Percentiles rank a stretch among this genome's conserved stretches.
Evolutionary conservation across 2,113 vertebrate species (phyloP).

Genomic region (Ammodytes dubius): DNA sequence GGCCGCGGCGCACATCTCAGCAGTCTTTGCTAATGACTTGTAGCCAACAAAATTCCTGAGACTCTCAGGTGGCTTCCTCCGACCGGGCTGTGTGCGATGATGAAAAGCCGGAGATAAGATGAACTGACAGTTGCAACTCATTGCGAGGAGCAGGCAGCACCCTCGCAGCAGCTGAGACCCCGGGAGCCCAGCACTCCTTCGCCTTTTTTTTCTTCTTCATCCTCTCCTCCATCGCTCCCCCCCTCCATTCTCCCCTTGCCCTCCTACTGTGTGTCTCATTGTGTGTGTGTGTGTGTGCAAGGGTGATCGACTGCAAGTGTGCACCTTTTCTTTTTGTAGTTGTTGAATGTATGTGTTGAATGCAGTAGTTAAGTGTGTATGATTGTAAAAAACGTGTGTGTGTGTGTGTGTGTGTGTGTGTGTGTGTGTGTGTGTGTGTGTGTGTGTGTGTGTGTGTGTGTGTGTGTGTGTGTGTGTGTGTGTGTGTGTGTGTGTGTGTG

Average conservation of each 20-base stretch:
- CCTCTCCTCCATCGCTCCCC: slow-evolving; percentile 64
- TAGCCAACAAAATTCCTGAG: slow-evolving; percentile 92
- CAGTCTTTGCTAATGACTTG: slow-evolving; percentile 94
- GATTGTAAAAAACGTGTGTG: slow-evolving; percentile 20
- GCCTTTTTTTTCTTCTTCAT: slow-evolving; percentile 51
- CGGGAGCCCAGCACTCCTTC: slow-evolving; percentile 80
- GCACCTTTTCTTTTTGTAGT: slow-evolving; percentile 4
- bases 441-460: slow-evolving; percentile 9
- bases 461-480: slow-evolving; percentile 40
- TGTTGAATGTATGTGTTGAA: slow-evolving; percentile 16
- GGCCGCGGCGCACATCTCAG: slow-evolving; percentile 83
- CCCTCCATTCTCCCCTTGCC: slow-evolving; percentile 69
- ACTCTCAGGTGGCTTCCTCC: slow-evolving; percentile 97
- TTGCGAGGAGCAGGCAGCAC: slow-evolving; percentile 92
- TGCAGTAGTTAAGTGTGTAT: slow-evolving; percentile 30
- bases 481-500: neutral
- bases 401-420: slow-evolving; percentile 42
- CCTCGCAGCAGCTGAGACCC: slow-evolving; percentile 96
- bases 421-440: slow-evolving; percentile 5
- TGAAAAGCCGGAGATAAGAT: slow-evolving; percentile 99
- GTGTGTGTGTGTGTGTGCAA: slow-evolving; percentile 41
- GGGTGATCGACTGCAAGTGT: slow-evolving; percentile 49
- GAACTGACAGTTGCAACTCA: slow-evolving; percentile 99
- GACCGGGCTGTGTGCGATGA: slow-evolving; percentile 93
- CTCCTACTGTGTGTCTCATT: slow-evolving; percentile 62